phyloP scores from a whole-genome alignment of 2,888 invertebrate genomes.

The Ennomos quercinarius region DNA sequence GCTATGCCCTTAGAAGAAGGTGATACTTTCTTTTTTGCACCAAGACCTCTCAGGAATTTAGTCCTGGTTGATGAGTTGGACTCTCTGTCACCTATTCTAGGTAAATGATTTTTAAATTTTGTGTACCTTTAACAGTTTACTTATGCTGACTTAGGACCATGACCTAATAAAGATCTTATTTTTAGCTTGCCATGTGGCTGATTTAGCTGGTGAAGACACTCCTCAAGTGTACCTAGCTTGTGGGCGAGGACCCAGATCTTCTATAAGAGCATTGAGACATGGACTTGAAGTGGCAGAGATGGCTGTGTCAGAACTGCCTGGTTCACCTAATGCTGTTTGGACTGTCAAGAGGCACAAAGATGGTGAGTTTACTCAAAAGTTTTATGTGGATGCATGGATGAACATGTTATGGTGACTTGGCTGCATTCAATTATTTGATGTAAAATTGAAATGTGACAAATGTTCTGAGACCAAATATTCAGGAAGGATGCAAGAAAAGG shows the following conservation, averaged over 20 bases:
- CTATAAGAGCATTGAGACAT: conserved; percentile 96
- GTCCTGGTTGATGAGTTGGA: conserved; percentile 99
- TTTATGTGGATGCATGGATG: conserved; percentile 3
- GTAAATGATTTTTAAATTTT: conserved; percentile 60
- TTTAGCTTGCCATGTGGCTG: conserved; percentile 93
- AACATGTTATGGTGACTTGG: background rate
- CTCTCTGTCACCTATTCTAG: conserved; percentile 96
- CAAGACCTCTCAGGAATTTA: conserved; percentile 95
- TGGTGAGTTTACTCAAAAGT: conserved; percentile 87
- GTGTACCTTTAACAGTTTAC: too few species aligned
- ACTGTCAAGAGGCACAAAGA: conserved; percentile 98
- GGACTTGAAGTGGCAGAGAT: conserved; percentile 99
- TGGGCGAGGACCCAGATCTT: conserved; percentile 97
- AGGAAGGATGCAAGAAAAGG: conserved; percentile 41
- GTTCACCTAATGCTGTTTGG: conserved; percentile 99
- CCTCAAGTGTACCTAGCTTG: conserved; percentile 99
- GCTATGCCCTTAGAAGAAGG: conserved; percentile 99
- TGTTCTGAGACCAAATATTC: background rate
- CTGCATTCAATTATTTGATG: too few species aligned
- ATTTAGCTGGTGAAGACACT: conserved; percentile 99
- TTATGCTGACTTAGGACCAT: too few species aligned
- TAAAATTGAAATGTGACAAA: too few species aligned
- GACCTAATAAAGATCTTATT: conserved; percentile 16
- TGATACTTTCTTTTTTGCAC: conserved; percentile 99
- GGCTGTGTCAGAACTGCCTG: conserved; percentile 99